Base-by-base conservation (phyloP, 2,113 vertebrate genomes). In the Hoplias malabaricus region DNA sequence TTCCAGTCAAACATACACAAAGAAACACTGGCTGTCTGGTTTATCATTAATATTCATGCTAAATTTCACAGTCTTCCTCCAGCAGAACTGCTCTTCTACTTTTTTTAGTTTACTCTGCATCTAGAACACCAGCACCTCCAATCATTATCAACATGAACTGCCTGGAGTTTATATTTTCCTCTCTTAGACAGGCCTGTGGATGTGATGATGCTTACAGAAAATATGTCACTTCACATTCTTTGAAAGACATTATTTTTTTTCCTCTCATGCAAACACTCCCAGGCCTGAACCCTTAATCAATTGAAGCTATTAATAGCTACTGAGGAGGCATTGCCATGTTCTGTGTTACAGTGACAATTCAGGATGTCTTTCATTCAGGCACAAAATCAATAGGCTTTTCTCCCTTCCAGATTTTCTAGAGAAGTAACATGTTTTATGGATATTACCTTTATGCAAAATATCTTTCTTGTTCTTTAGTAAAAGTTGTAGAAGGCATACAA, bases 31-130 rank as follows among this genome's bases (percentile, higher is more conserved):
- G n/a, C n/a, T n/a, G n/a, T n/a, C n/a, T n/a, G n/a, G n/a, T n/a
- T n/a, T n/a, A n/a, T n/a, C n/a, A n/a, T n/a, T n/a, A n/a, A n/a
- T n/a, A n/a, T n/a, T n/a, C n/a, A n/a, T n/a, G n/a, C 59, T 75
- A 21, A 16, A 36, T 42, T 43, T 11, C 19, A 33, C 46, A 77
- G 48, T 68, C 36, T 57, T 48, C 66, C 67, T 69, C 16, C 31
- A 63, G 46, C 29, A 53, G 56, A 36, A 78, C 36, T 65, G 46
- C 73, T 19, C 21, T 81, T 68, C 56, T 50, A 48, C 69, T 81
- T 36, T 57, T 71, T 80, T 75, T 38, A 57, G 73, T 46, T 43
- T 14, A 25, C 46, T 42, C 36, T 67, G 48, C 43, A 53, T 19
- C n/a, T 23, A 53, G 34, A 23, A 43, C 14, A 82, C 43, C 23